phyloP scores from a whole-genome alignment of 2,888 invertebrate genomes.

The Orthonychiurus folsomi region DNA sequence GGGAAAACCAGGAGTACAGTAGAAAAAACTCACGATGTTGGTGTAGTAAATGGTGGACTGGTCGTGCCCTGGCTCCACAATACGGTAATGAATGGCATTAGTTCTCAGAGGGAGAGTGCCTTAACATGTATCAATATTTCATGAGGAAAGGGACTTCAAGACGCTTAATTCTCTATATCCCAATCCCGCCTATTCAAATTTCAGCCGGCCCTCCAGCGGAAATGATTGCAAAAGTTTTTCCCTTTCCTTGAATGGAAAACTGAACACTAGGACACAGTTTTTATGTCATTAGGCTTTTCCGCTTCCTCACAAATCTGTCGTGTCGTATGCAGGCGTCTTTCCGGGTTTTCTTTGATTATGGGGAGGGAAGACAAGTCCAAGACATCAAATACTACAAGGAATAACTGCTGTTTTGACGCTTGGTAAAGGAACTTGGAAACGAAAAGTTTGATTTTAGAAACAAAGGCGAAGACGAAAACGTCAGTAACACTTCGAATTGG shows the following conservation, averaged over 20 bases:
- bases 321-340: neutral
- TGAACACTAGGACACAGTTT: neutral
- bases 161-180: neutral
- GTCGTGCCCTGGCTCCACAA: neutral
- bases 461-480: no score
- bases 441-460: no score
- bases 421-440: no score
- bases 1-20: no score
- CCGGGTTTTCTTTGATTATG: neutral
- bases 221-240: neutral
- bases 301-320: neutral
- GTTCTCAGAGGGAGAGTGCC: neutral
- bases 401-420: neutral
- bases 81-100: neutral
- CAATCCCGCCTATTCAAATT: no score
- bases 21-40: neutral
- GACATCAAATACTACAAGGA: no score
- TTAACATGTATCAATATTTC: conserved; percentile 12
- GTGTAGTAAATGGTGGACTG: no score
- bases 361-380: no score
- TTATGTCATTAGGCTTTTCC: neutral
- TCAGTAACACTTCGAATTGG: no score
- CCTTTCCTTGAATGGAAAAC: no score
- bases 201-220: neutral
- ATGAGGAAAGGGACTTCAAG: conserved; percentile 4